These are phyloP conservation scores for Watsonalla binaria DNA, from an alignment of 2,888 invertebrate species.

Conservation along the genomic window DNA sequence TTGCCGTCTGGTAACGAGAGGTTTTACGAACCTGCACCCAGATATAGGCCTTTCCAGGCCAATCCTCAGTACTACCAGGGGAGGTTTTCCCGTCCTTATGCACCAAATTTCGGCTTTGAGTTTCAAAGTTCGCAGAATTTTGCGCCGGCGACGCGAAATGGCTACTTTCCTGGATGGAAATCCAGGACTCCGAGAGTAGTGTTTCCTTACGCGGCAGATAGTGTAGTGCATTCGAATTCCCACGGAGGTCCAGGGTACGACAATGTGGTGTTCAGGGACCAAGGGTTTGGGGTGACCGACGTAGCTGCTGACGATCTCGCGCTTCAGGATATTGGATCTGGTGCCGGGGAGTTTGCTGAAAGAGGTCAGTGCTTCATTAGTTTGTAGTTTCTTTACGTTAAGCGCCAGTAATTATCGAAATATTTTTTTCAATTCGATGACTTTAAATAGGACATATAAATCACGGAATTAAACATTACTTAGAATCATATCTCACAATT, in stretches of 20 bases:
- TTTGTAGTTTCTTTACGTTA: background rate
- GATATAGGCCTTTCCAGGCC: slow-evolving; percentile 41
- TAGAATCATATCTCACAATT: too few species aligned
- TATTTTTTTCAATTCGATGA: too few species aligned
- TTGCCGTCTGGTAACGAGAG: slow-evolving; percentile 56
- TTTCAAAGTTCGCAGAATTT: slow-evolving; percentile 39
- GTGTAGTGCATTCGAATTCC: slow-evolving; percentile 64
- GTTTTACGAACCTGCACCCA: slow-evolving; percentile 54
- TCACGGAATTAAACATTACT: too few species aligned
- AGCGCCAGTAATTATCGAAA: too few species aligned
- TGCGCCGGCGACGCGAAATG: slow-evolving; percentile 50
- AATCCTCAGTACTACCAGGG: slow-evolving; percentile 59
- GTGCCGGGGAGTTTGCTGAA: slow-evolving; percentile 76
- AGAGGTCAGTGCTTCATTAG: slow-evolving; percentile 76
- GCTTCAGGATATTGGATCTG: slow-evolving; percentile 81
- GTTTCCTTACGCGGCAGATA: slow-evolving; percentile 66
- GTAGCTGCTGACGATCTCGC: slow-evolving; percentile 78
- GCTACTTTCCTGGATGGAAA: slow-evolving; percentile 67
- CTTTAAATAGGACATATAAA: too few species aligned
- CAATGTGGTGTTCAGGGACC: slow-evolving; percentile 78
- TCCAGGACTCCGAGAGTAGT: slow-evolving; percentile 70
- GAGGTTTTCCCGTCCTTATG: slow-evolving; percentile 55
- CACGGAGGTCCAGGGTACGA: slow-evolving; percentile 60
- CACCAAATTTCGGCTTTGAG: slow-evolving; percentile 57
- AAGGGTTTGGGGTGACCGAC: slow-evolving; percentile 79